These are phyloP conservation scores for Phthorimaea operculella DNA, from an alignment of 1,140 invertebrate genomes.

Conservation along the genomic window DNA sequence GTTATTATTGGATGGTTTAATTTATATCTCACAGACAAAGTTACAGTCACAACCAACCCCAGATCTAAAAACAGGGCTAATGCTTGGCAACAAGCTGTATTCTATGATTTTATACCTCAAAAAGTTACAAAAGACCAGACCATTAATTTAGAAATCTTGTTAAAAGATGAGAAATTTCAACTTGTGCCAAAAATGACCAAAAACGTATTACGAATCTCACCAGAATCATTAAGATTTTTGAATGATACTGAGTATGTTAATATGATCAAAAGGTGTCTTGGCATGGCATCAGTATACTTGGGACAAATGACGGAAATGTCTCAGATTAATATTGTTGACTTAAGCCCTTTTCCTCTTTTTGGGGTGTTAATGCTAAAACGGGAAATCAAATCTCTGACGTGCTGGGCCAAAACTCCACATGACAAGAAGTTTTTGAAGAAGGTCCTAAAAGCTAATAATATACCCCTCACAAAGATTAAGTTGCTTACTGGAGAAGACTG, in stretches of 20 bases:
- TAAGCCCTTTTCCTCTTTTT: constrained; percentile 62
- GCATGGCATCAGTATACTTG: constrained; percentile 40
- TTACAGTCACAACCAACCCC: constrained; percentile 69
- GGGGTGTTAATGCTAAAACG: constrained; percentile 62
- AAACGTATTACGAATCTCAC: constrained; percentile 43
- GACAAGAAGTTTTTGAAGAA: constrained; percentile 48
- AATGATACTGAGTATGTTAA: constrained; percentile 67
- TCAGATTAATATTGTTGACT: constrained; percentile 46
- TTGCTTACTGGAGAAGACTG: constrained; percentile 39
- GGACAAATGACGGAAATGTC: constrained; percentile 40
- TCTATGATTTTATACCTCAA: constrained; percentile 63
- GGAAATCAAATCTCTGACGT: constrained; percentile 47
- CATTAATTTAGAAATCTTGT: constrained; percentile 53
- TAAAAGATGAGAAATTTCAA: constrained; percentile 47
- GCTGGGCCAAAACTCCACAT: constrained; percentile 37
- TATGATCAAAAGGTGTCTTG: constrained; percentile 40
- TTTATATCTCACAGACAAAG: constrained; percentile 75
- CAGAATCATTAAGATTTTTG: constrained; percentile 66
- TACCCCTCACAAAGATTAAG: constrained; percentile 39
- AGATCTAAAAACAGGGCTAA: constrained; percentile 61
- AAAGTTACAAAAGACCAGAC: constrained; percentile 43
- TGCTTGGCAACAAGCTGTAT: constrained; percentile 84
- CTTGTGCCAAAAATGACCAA: constrained; percentile 29
- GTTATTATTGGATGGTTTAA: constrained; percentile 79
- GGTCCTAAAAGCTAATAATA: constrained; percentile 47